Conservation (phyloP, 1,140 invertebrate species). For the Chelonus insularis region DNA sequence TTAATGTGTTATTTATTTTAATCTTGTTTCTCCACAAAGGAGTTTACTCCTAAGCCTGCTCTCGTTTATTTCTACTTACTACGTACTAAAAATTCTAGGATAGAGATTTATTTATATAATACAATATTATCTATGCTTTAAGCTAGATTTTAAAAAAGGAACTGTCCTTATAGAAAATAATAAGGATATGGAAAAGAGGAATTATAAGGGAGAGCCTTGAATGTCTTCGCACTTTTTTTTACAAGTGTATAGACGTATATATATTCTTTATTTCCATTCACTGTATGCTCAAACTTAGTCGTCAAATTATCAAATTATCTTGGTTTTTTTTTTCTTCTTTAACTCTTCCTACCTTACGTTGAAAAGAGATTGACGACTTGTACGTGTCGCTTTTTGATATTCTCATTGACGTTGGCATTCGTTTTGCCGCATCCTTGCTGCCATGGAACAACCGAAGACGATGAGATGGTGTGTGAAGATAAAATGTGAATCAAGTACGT, state of each 20-base stretch:
- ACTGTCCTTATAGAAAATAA: too few species aligned
- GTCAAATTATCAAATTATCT: conserved; percentile 20
- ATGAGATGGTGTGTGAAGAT: neutral
- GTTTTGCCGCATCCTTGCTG: neutral
- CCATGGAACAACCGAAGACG: neutral
- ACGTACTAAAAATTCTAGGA: too few species aligned
- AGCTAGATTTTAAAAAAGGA: too few species aligned
- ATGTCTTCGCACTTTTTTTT: too few species aligned
- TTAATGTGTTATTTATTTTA: too few species aligned
- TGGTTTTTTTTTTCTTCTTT: neutral
- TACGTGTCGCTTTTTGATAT: conserved; percentile 16
- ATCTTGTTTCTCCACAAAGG: conserved; percentile 18
- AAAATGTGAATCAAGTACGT: too few species aligned
- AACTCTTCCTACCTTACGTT: neutral
- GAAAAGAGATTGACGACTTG: conserved; percentile 5
- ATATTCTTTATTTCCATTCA: neutral
- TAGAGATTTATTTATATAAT: too few species aligned
- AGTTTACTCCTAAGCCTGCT: conserved; percentile 24
- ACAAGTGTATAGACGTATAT: too few species aligned
- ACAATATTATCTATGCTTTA: too few species aligned
- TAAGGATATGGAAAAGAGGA: too few species aligned
- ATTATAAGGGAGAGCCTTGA: too few species aligned
- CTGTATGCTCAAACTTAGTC: conserved; percentile 7
- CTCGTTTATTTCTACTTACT: conserved; percentile 21
- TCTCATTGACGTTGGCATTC: conserved; percentile 13